Evolutionary conservation across 2,797 vertebrate species (phyloP).

Genomic region (Channa striata): DNA sequence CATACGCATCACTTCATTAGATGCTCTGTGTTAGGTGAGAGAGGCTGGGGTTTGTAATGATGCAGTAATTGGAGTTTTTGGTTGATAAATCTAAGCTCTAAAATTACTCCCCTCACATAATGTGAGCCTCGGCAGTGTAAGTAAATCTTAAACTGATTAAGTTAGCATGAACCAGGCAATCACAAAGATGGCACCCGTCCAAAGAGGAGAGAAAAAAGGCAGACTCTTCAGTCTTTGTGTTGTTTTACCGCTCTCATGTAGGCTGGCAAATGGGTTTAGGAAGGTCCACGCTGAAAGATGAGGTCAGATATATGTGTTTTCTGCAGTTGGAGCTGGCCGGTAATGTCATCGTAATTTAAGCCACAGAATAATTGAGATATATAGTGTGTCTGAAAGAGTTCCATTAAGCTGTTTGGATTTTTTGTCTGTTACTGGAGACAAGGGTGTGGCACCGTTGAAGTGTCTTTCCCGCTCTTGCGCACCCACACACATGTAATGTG

Average conservation of each 20-base stretch:
- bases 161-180: conserved; percentile 98
- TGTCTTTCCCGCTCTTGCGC: conserved; percentile 72
- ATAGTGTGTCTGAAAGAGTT: conserved; percentile 90
- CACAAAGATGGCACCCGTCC: conserved; percentile 99
- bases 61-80: conserved; percentile 96
- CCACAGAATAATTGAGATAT: conserved; percentile 95
- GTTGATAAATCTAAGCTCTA: conserved; percentile 99
- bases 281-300: conserved; percentile 76
- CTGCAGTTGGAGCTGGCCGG: conserved; percentile 68
- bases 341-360: conserved; percentile 92
- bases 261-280: conserved; percentile 79
- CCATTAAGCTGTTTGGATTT: conserved; percentile 87
- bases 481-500: conserved; percentile 46
- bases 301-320: conserved; percentile 82
- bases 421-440: conserved; percentile 90
- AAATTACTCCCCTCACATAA: conserved; percentile 99
- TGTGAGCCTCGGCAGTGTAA: conserved; percentile 98
- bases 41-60: conserved; percentile 97
- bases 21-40: conserved; percentile 81
- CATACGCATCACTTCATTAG: conserved; percentile 83
- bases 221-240: conserved; percentile 76
- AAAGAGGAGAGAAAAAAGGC: conserved; percentile 87
- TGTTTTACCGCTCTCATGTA: conserved; percentile 76
- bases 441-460: conserved; percentile 87
- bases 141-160: conserved; percentile 99